phyloP scores from a whole-genome alignment of 2,888 invertebrate genomes.

The Torymus texanus region DNA sequence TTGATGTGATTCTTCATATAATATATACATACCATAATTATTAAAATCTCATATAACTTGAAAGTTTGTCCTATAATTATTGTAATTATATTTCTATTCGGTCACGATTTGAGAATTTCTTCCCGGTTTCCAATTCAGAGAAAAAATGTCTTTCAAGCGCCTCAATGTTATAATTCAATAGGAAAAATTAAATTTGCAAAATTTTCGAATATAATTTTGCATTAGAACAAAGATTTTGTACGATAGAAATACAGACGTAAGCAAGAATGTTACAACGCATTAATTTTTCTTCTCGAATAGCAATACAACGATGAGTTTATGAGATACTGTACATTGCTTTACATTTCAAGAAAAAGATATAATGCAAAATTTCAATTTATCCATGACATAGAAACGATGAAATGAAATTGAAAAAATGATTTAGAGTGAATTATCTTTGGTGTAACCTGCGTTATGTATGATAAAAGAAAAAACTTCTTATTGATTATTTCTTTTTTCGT shows the following conservation, averaged over 20 bases:
- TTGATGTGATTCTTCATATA: no score
- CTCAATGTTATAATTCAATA: conserved; percentile 22
- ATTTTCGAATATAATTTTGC: conserved; percentile 22
- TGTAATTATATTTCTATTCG: conserved; percentile 23
- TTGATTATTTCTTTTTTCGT: conserved; percentile 32
- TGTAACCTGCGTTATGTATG: no score
- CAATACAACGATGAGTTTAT: conserved; percentile 8
- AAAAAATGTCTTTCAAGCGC: conserved; percentile 34
- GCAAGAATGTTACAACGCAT: conserved; percentile 9
- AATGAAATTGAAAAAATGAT: no score
- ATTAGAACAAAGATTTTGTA: conserved; percentile 37
- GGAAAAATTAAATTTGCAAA: conserved; percentile 20
- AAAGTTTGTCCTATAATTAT: conserved; percentile 16
- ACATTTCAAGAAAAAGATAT: neutral
- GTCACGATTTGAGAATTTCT: conserved; percentile 14
- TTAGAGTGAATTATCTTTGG: no score
- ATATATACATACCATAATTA: neutral
- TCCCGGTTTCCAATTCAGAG: conserved; percentile 13
- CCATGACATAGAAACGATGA: no score
- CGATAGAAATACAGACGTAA: neutral
- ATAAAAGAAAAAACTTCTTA: neutral
- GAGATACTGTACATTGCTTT: conserved; percentile 24
- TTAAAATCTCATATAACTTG: neutral
- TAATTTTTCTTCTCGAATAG: conserved; percentile 27
- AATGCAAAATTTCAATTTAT: no score